Base-by-base conservation (phyloP, 2,888 invertebrate genomes). In the Hecatera dysodea region DNA sequence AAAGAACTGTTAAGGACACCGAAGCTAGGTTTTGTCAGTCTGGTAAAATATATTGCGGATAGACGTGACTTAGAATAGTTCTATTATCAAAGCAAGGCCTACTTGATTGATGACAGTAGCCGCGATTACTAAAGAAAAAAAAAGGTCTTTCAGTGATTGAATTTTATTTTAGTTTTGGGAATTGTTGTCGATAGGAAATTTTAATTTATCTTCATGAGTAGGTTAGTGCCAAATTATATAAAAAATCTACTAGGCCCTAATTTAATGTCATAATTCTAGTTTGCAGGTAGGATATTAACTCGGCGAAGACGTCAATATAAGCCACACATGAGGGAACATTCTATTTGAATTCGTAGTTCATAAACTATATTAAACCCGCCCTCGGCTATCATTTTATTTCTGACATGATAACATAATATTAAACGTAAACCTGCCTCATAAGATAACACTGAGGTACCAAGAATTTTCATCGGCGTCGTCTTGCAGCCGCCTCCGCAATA, bases 361-460 rank as follows among this genome's bases (percentile, higher is more conserved):
- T 86, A 89, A 87, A 86, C 83, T 85, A 86, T 88, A 89, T 87
- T 85, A 85, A 88, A 87, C 82, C 84, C 85, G 85, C 85, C 87
- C 85, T 81, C 84, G 80, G 84, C 80, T 81, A 87, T 85, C 83
- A 80, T 86, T 86, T 89, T 87, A 88, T 90, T 90, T 88, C 90
- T 88, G 89, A 88, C 90, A 89, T 91, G 91, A 92, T 91, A 92
- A 93, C 92, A 93, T 90, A 90, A 92, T 93, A 94, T 94, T 91
- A 93, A 92, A 94, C 91, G 92, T 93, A 92, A 93, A 93, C 92
- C 91, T 89, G 91, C 90, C 92, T 93, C 93, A 91, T 93, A 92
- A 94, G 93, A 95, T 93, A 95, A 95, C 94, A 94, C 90, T 92
- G 92, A 93, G 93, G 92, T 93, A 94, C 93, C 90, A 93, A 94